A percentile compares a stretch with the other conserved stretches of the same genome.
These are phyloP conservation scores for Morus bassanus DNA, from an alignment of 2,797 vertebrate genomes.

Conservation along the genomic window DNA sequence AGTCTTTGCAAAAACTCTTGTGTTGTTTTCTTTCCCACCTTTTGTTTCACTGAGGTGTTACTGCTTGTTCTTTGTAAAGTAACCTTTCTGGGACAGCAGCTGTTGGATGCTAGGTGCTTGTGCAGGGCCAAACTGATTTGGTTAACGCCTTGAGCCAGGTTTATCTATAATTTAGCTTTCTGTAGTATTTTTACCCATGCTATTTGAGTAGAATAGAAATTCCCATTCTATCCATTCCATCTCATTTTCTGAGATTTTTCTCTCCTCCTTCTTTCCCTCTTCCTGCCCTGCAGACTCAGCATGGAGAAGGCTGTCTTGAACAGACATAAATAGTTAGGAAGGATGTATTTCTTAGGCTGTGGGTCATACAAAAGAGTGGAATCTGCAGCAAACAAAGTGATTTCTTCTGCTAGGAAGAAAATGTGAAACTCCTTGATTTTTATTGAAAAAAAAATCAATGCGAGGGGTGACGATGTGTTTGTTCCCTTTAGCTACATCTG, in stretches of 20 bases:
- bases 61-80: not conserved
- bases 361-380: not conserved
- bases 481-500: not conserved
- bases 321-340: slow-evolving; percentile 5
- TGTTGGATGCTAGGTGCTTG: not conserved
- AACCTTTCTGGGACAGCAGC: not conserved
- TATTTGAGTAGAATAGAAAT: not conserved
- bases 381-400: not conserved
- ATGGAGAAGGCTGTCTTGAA: not conserved
- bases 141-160: not conserved
- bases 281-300: not conserved
- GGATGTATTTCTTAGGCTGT: slow-evolving; percentile 13
- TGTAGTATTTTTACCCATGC: not conserved
- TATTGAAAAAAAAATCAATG: not conserved
- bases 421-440: not conserved
- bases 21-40: not conserved
- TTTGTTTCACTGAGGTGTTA: not conserved
- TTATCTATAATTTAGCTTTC: not conserved
- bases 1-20: not conserved
- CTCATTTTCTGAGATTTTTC: not conserved
- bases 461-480: not conserved
- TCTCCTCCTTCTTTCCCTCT: not conserved
- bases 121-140: not conserved
- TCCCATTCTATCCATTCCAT: not conserved
- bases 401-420: not conserved